These are phyloP conservation scores for Nematolebias whitei DNA, from an alignment of 2,113 vertebrate genomes.

Conservation along the genomic window DNA sequence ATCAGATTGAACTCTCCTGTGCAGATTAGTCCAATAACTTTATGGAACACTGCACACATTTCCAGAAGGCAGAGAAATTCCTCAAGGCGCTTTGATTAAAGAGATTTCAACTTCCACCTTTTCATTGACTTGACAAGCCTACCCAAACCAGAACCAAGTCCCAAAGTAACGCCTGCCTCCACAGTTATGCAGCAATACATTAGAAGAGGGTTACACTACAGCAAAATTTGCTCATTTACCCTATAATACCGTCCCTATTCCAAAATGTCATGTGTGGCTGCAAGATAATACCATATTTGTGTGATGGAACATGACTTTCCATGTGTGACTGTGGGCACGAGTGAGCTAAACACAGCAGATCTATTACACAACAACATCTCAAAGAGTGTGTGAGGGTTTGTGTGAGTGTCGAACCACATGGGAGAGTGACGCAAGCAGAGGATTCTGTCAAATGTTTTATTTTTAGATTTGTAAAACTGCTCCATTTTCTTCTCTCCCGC, in stretches of 20 bases:
- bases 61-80: constrained; percentile 45
- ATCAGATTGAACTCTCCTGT: constrained; percentile 9
- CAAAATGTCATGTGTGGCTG: constrained; percentile 2
- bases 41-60: constrained; percentile 24
- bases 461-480: constrained; percentile 73
- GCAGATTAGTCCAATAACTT: constrained; percentile 29
- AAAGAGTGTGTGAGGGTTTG: constrained; percentile 33
- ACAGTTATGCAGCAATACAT: constrained; percentile 16
- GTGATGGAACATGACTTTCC: constrained; percentile 14
- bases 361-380: constrained; percentile 54
- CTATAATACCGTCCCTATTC: constrained; percentile 8
- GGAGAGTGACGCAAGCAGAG: constrained; percentile 57
- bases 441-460: constrained; percentile 75
- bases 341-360: constrained; percentile 28
- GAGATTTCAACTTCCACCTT: constrained; percentile 34
- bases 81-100: constrained; percentile 27
- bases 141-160: constrained; percentile 21
- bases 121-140: constrained; percentile 18
- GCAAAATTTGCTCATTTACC: background rate
- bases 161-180: constrained; percentile 18
- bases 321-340: constrained; percentile 6
- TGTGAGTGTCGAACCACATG: constrained; percentile 52
- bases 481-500: constrained; percentile 54
- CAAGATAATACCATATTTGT: background rate
- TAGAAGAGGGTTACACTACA: background rate